A percentile compares a stretch with the other conserved stretches of the same genome.
These are phyloP conservation scores for Conomelus anceps DNA, from an alignment of 2,888 invertebrate species.

Conservation along the genomic window DNA sequence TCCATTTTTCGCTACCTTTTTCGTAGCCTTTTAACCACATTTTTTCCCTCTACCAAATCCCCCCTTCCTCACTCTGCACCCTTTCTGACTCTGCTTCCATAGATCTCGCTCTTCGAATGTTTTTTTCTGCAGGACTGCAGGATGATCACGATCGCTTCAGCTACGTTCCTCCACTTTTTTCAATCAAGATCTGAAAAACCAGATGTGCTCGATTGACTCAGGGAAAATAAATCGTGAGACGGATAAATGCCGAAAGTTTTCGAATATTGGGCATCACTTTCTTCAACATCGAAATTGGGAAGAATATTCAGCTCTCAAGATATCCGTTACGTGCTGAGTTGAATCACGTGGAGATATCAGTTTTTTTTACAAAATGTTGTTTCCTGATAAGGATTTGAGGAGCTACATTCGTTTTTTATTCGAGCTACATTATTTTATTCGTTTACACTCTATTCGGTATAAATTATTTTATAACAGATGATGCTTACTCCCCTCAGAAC, in stretches of 20 bases:
- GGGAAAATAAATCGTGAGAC: neutral
- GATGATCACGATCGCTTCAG: neutral
- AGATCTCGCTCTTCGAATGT: neutral
- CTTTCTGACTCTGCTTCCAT: too few relatives aligned
- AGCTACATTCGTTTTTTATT: too few relatives aligned
- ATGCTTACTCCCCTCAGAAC: too few relatives aligned
- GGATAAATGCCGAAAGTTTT: neutral
- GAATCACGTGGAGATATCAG: too few relatives aligned
- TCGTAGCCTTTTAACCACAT: neutral
- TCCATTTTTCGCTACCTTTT: neutral
- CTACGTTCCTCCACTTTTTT: neutral
- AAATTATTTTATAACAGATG: too few relatives aligned
- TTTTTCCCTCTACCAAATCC: neutral
- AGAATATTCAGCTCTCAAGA: neutral
- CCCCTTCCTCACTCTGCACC: too few relatives aligned
- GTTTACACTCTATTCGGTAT: too few relatives aligned
- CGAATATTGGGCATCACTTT: neutral
- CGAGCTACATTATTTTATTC: too few relatives aligned
- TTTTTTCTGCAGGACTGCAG: neutral
- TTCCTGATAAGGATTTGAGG: too few relatives aligned
- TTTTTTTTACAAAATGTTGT: too few relatives aligned
- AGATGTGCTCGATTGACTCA: neutral
- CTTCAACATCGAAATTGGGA: neutral
- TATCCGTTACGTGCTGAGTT: neutral
- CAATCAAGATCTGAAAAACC: neutral